Evolutionary conservation across 2,113 vertebrate genomes (phyloP).

Genomic region (Rhinoderma darwinii): DNA sequence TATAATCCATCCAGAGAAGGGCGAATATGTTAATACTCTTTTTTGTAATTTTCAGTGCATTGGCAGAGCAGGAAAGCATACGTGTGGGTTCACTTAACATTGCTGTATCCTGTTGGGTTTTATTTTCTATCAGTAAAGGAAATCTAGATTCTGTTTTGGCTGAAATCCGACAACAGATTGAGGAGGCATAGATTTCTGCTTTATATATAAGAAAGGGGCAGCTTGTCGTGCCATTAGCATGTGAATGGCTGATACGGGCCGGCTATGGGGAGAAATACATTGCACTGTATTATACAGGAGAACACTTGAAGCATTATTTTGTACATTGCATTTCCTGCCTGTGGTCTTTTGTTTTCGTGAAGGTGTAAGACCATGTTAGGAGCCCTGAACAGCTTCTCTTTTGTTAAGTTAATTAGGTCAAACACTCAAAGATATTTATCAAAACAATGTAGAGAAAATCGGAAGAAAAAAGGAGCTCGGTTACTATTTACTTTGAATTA

Average conservation of each 20-base stretch:
- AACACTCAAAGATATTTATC: conserved; percentile 56
- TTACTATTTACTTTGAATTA: conserved; percentile 1
- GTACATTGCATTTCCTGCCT: conserved; percentile 49
- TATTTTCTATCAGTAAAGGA: conserved; percentile 32
- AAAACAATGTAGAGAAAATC: conserved; percentile 41
- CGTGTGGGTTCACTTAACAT: conserved; percentile 1
- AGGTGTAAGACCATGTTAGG: conserved; percentile 46
- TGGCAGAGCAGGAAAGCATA: not conserved
- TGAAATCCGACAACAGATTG: conserved; percentile 47
- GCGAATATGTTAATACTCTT: conserved; percentile 51
- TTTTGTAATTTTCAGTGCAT: conserved; percentile 42
- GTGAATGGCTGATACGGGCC: conserved; percentile 8
- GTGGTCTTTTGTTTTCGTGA: conserved; percentile 47
- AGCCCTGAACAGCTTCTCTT: conserved; percentile 17
- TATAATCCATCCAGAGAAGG: conserved; percentile 49
- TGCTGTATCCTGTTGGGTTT: conserved; percentile 13
- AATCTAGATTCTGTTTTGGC: conserved; percentile 48
- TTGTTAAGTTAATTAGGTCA: conserved; percentile 57
- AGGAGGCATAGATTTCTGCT: conserved; percentile 25
- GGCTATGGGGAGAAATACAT: conserved; percentile 23
- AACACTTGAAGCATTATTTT: conserved; percentile 37
- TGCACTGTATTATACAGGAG: conserved; percentile 47
- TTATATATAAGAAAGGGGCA: conserved; percentile 48
- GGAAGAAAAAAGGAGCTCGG: not conserved
- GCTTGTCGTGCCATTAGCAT: conserved; percentile 47